Conservation (phyloP, 2,888 invertebrate species). For the Cremastobaeus sp. region DNA sequence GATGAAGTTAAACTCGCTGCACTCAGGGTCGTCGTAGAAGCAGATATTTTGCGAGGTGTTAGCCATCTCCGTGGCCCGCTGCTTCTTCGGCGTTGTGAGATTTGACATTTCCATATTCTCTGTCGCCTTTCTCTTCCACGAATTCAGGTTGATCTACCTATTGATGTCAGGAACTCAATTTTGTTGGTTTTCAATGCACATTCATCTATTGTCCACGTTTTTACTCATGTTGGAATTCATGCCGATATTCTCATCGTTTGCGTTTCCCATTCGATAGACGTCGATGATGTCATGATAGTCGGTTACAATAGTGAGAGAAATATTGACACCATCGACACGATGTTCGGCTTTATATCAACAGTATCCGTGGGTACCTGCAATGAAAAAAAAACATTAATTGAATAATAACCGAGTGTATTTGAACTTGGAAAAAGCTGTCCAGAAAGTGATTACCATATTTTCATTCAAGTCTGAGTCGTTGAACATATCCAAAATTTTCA, state of each 20-base stretch:
- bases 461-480: constrained; percentile 42
- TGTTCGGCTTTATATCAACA: constrained; percentile 43
- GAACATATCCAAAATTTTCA: constrained; percentile 41
- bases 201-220: constrained; percentile 1
- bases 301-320: constrained; percentile 28
- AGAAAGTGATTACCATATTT: constrained; percentile 42
- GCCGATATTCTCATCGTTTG: constrained; percentile 37
- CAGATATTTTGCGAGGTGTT: constrained; percentile 17
- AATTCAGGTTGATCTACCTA: constrained; percentile 15
- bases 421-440: too few relatives aligned
- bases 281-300: constrained; percentile 45
- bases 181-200: constrained; percentile 14
- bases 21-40: constrained; percentile 10
- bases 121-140: constrained; percentile 45
- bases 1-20: constrained; percentile 12
- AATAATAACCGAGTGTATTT: too few relatives aligned
- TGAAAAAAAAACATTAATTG: not conserved
- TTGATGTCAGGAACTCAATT: constrained; percentile 2
- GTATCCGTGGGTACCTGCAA: constrained; percentile 29
- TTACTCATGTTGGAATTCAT: constrained; percentile 30
- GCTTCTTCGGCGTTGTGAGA: constrained; percentile 21
- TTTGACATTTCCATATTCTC: constrained; percentile 11
- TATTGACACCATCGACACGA: constrained; percentile 32
- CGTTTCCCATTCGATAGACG: constrained; percentile 30
- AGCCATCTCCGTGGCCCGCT: constrained; percentile 18